phyloP scores from a whole-genome alignment of 2,113 vertebrate species.

The Lepus americanus region DNA sequence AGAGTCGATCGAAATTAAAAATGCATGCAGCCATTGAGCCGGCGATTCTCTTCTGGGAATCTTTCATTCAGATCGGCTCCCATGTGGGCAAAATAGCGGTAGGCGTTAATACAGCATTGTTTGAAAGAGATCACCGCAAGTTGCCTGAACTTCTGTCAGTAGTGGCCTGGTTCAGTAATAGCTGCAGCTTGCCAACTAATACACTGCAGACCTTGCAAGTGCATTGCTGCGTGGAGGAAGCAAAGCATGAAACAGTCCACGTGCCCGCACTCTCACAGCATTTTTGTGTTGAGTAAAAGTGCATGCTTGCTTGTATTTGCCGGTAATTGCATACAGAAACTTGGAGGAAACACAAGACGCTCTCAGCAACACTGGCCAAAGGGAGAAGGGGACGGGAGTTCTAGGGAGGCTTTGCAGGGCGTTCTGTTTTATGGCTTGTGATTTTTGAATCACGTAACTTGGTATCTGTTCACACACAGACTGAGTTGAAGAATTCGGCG shows the following conservation, averaged over 20 bases:
- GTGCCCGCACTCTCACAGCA: background rate
- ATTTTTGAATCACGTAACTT: background rate
- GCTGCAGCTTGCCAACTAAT: background rate
- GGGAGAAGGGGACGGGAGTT: accelerated
- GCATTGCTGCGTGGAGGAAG: background rate
- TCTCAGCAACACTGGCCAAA: accelerated
- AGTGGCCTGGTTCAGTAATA: background rate
- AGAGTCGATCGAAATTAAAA: background rate
- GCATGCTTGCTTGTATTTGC: accelerated
- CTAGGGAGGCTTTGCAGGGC: background rate
- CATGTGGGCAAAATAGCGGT: accelerated
- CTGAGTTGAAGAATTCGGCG: background rate
- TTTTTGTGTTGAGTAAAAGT: accelerated
- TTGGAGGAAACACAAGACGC: background rate
- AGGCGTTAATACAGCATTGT: accelerated
- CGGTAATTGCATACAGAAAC: no score
- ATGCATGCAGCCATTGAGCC: background rate
- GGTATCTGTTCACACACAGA: background rate
- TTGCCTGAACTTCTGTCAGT: accelerated
- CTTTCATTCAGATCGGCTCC: background rate
- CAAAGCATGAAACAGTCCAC: no score
- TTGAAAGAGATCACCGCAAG: background rate
- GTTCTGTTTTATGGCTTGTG: accelerated
- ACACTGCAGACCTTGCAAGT: accelerated
- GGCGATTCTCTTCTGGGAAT: background rate